phyloP scores from a whole-genome alignment of 2,113 vertebrate species.

The Microtus richardsoni region DNA sequence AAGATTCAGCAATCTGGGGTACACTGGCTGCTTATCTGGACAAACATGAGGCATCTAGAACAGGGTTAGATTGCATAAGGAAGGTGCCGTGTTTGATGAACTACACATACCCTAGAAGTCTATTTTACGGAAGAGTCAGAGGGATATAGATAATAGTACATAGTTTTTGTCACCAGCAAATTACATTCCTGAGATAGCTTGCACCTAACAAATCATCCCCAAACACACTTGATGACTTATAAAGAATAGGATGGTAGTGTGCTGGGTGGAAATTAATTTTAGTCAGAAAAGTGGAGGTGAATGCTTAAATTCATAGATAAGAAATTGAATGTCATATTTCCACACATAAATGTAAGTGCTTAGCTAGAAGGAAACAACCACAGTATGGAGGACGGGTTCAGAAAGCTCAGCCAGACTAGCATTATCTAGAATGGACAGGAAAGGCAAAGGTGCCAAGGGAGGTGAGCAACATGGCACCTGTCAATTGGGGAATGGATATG shows the following conservation, averaged over 20 bases:
- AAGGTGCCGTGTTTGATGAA: background rate
- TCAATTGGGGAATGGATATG: background rate
- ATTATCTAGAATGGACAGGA: fast-evolving
- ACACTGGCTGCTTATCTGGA: background rate
- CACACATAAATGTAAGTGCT: background rate
- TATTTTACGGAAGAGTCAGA: background rate
- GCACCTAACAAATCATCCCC: background rate
- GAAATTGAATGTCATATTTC: background rate
- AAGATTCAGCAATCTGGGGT: background rate
- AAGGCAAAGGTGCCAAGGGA: background rate
- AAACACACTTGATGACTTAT: background rate
- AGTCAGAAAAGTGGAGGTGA: background rate
- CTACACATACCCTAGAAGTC: background rate
- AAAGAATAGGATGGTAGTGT: background rate
- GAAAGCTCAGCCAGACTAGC: fast-evolving
- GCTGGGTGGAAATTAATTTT: background rate
- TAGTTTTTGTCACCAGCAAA: background rate
- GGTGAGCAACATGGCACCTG: fast-evolving
- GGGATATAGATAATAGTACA: background rate
- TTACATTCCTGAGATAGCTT: background rate
- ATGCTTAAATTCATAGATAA: background rate
- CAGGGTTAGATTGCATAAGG: background rate
- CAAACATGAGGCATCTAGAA: background rate
- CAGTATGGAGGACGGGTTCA: background rate
- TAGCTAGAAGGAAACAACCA: background rate